Conservation (phyloP, 2,888 invertebrate genomes). For the Drosophila neotestacea region DNA sequence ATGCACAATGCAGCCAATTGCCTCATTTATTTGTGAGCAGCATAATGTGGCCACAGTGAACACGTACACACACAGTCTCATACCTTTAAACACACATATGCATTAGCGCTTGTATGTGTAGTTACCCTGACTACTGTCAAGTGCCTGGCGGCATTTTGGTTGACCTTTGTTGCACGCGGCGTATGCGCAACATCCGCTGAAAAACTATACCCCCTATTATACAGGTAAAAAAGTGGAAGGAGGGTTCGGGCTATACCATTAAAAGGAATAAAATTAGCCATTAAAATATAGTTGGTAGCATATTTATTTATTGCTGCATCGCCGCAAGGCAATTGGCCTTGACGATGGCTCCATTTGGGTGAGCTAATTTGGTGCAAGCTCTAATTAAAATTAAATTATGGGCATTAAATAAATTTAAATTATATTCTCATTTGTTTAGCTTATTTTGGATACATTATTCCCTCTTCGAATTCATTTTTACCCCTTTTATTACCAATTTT, state of each 20-base stretch:
- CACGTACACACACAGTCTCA: constrained; percentile 11
- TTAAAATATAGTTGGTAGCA: constrained; percentile 57
- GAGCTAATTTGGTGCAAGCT: constrained; percentile 40
- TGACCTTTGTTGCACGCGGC: constrained; percentile 66
- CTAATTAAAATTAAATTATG: constrained; percentile 73
- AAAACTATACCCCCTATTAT: constrained; percentile 15
- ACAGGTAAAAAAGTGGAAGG: constrained; percentile 21
- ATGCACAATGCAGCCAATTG: constrained; percentile 52
- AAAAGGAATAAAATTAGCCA: constrained; percentile 57
- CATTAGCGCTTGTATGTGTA: constrained; percentile 7
- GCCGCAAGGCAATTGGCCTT: constrained; percentile 45
- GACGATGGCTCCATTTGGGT: constrained; percentile 25
- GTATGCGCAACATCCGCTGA: constrained; percentile 71
- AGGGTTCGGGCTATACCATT: not conserved
- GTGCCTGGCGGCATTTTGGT: constrained; percentile 58
- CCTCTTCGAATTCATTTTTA: not conserved
- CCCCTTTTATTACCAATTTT: not conserved
- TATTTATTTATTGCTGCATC: constrained; percentile 72
- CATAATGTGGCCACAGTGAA: constrained; percentile 37
- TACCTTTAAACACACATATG: constrained; percentile 2
- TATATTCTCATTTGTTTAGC: constrained; percentile 53
- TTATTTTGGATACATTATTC: constrained; percentile 2
- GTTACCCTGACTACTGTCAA: constrained; percentile 35
- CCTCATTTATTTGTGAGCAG: constrained; percentile 43
- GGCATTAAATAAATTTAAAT: constrained; percentile 63